Evolutionary conservation across 2,113 vertebrate species (phyloP), one percentile per base, ranked within the genome.

Genomic region (Trichechus manatus): DNA sequence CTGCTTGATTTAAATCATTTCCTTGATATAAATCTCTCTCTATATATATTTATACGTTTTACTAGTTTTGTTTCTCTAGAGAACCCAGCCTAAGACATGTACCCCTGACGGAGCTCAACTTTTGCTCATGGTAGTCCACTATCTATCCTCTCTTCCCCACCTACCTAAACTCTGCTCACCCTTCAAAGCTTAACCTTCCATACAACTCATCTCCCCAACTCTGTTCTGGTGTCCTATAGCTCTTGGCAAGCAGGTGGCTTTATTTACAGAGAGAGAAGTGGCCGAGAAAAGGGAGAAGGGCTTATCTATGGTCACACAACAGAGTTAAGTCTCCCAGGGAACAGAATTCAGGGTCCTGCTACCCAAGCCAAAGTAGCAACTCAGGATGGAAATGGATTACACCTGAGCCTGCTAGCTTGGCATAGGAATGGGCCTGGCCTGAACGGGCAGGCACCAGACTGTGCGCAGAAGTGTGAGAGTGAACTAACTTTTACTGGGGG

Each of bases 361-460:
- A 9, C 4, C n/a, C 13, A 2, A 39, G 10, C 27, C 22, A 11
- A 79, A 36, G 75, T 17, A 44, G 86, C 17, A 50, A 14, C 53
- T 39, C 29, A 59, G 77, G 19, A 72, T 47, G 25, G 19, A 6
- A 4, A 31, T 0, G 9, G 64, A 8, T 9, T 15, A 31, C 10
- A 3, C 14, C 31, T 6, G 25, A 47, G 17, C 10, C 5, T 3
- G 11, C 36, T 80, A 2, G 6, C 47, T 27, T 23, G 25, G 23
- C 44, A 53, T 53, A 2, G 0, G 44, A 25, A 42, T 25, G 72
- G 39, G 11, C 20, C 23, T 23, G 31, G 31, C 15, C 31, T 68
- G 31, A 29, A 31, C 5, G 2, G 13, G 31, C 6, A 2, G n/a
- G 13, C 64, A 5, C 19, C 74, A 0, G 0, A 31, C 19, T 66